Evolutionary conservation across 2,797 vertebrate genomes (phyloP), one percentile per base, ranked within the genome.

Genomic region (Chrysocyon brachyurus): DNA sequence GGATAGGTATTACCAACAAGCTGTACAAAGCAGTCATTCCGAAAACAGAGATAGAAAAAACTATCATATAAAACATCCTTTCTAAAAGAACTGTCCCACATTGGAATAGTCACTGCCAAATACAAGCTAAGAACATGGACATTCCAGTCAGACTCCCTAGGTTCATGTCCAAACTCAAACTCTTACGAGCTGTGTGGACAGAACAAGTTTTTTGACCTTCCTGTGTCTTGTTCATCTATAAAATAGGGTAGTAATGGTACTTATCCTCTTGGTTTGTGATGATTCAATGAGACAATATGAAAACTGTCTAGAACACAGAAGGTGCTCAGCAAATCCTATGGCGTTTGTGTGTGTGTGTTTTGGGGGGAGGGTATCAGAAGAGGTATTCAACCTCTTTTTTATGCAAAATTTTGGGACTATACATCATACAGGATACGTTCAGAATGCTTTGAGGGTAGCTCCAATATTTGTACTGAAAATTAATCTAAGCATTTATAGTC

Each of bases 61-160:
- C 0, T 22, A 52, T 57, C 11, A 61, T 7, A 40, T 3, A 57
- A 46, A 63, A 77, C 19, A 77, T 56, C 33, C 7, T 77, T 91
- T 83, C 24, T 63, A 28, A 64, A 90, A 72, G 8, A 54, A 24
- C 2, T 63, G 19, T 49, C 1, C 8, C 22, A 26, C 21, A 16
- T 0, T 26, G 1, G 31, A 72, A 36, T 3, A 52, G 6, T 2
- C 4, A 5, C 7, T 75, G 26, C 5, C 3, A 8, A 3, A 40
- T 4, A 28, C 1, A n/a, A 28, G 16, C 57, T 66, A 85, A 52
- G 33, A 15, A 19, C 4, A 3, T 1, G 26, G 24, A 8, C 26
- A 72, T 26, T 61, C 3, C 5, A 59, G 31, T 6, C 22, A 75
- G 49, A n/a, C 83, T 28, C 6, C 36, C 16, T 14, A 6, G 56